Evolutionary conservation across 2,888 invertebrate genomes (phyloP).

Genomic region (Drepana falcataria): DNA sequence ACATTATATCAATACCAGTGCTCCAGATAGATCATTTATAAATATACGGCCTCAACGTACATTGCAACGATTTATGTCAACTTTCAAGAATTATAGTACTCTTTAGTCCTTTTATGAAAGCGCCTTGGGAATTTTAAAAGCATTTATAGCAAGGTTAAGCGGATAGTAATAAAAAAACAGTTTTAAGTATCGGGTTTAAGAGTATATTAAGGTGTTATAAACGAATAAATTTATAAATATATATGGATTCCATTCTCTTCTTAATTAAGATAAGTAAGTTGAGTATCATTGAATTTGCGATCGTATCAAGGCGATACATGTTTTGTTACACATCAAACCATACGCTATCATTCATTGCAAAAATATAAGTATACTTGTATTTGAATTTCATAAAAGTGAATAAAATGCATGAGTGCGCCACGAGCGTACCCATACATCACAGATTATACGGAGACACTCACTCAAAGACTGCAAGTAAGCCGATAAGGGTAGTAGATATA

Average conservation of each 20-base stretch:
- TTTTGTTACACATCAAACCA: neutral
- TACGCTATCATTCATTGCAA: neutral
- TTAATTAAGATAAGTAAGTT: no score
- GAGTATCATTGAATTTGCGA: no score
- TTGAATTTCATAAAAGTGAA: slow-evolving; percentile 13
- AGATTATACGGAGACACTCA: slow-evolving; percentile 37
- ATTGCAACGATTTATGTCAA: slow-evolving; percentile 34
- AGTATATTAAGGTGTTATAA: no score
- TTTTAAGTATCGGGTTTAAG: no score
- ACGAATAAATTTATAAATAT: no score
- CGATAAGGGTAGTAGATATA: slow-evolving; percentile 20
- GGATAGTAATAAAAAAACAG: neutral
- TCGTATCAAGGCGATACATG: no score
- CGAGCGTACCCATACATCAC: slow-evolving; percentile 32
- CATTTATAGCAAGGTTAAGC: slow-evolving; percentile 2
- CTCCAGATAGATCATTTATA: slow-evolving; percentile 50
- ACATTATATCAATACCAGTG: slow-evolving; percentile 53
- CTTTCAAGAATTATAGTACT: slow-evolving; percentile 27
- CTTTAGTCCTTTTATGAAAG: slow-evolving; percentile 1
- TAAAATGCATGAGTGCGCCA: slow-evolving; percentile 15
- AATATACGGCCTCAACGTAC: slow-evolving; percentile 27
- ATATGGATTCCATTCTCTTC: no score
- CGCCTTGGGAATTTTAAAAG: slow-evolving; percentile 3
- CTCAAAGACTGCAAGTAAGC: slow-evolving; percentile 31
- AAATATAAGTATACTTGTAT: slow-evolving; percentile 1